A percentile compares a stretch with the other conserved stretches of the same genome.
Conservation (phyloP, 2,797 vertebrate species). For the Phalloptychus januarius region DNA sequence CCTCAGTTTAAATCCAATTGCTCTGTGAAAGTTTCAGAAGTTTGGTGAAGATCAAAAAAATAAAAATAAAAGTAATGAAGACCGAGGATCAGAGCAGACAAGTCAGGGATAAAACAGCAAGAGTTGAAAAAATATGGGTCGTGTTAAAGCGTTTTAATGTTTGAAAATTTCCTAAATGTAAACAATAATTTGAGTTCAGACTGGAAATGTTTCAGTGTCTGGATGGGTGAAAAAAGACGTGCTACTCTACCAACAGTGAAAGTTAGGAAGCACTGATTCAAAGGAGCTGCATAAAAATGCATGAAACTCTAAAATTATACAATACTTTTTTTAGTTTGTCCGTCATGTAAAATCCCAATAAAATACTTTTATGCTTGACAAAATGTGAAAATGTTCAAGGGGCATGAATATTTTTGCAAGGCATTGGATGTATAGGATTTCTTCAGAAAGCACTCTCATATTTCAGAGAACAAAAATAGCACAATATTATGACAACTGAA, state of each 20-base stretch:
- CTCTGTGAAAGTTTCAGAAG: neutral
- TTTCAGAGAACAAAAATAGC: neutral
- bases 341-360: neutral
- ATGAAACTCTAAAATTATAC: neutral
- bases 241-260: no score
- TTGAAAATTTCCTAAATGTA: neutral
- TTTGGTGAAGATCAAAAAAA: neutral
- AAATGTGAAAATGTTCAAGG: neutral
- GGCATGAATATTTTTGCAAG: neutral
- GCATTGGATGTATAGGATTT: neutral
- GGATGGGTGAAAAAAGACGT: no score
- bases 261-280: no score
- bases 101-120: neutral
- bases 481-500: neutral
- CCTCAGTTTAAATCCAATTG: neutral
- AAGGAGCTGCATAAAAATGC: no score
- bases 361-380: neutral
- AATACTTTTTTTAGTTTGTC: neutral
- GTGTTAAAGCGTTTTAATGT: neutral
- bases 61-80: neutral
- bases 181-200: neutral
- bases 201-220: no score
- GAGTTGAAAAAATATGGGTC: neutral
- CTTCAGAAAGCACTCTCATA: neutral
- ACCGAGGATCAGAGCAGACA: neutral